Evolutionary conservation across 1,140 invertebrate genomes (phyloP), one percentile per base, ranked within the genome.

Genomic region (Drosophila rufa): DNA sequence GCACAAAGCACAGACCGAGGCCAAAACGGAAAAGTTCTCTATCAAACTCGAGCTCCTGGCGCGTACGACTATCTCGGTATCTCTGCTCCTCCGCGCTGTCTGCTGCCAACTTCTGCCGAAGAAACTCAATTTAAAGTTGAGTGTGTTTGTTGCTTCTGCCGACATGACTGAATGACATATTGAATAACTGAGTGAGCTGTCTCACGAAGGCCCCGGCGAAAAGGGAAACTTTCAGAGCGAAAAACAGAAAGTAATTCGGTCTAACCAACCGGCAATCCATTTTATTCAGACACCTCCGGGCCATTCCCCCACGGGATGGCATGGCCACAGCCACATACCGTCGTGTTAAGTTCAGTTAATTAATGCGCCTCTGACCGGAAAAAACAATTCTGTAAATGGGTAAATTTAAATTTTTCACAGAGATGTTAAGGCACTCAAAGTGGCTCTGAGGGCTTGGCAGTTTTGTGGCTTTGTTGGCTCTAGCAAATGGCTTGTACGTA

Each of bases 331-430:
- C 14, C 53, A 80, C 79, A 67, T 70, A 60, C 50, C 83, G 59
- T 58, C 57, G 70, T 71, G 82, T 71, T 79, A 86, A 76, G 80
- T 89, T 83, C 65, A 70, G 77, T 82, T 89, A 87, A 87, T 87
- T 87, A 87, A 83, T 80, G 53, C 46, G 33, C 71, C 75, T 79
- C 62, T 75, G 46, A 22, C 46, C 67, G 46, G 69, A 77, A 76
- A 82, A 71, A 59, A 56, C 40, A 40, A 30, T 53, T 66, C 30
- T 51, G 33, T 27, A 57, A 38, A 42, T 79, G 75, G 47, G 67
- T 48, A 55, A 74, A 74, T 87, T 78, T 78, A 56, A 80, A 75
- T 77, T 80, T 66, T 48, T 64, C 53, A 69, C 62, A 50, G 2
- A 33, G 68, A 71, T 61, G 62, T 69, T 42, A 33, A 47, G 51